A percentile compares a stretch with the other conserved stretches of the same genome.
Evolutionary conservation across 2,113 vertebrate species (phyloP).

Genomic region (Pollachius pollachius): DNA sequence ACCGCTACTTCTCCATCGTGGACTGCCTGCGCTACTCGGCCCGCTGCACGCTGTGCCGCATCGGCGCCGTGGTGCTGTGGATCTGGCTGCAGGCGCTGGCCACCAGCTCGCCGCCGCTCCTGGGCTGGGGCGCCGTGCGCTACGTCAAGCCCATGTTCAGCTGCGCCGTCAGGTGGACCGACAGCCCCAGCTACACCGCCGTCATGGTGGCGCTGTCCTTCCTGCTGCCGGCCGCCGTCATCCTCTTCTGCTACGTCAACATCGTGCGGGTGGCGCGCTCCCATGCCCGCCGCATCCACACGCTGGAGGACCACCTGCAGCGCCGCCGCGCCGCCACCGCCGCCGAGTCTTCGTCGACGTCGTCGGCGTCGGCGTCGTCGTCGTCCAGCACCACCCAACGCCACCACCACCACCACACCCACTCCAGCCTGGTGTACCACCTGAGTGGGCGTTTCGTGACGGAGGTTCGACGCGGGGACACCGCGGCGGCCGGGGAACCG

Average conservation of each 20-base stretch:
- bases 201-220: constrained; percentile 69
- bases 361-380: constrained; percentile 18
- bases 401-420: constrained; percentile 36
- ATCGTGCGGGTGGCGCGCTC: constrained; percentile 75
- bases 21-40: constrained; percentile 78
- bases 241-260: constrained; percentile 78
- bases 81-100: constrained; percentile 79
- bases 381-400: constrained; percentile 13
- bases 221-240: constrained; percentile 70
- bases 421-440: constrained; percentile 68
- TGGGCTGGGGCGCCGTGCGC: constrained; percentile 75
- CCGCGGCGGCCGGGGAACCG: background rate
- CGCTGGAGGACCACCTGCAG: constrained; percentile 73
- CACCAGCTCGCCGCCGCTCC: constrained; percentile 74
- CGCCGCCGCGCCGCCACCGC: background rate
- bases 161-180: constrained; percentile 73
- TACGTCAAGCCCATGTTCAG: constrained; percentile 73
- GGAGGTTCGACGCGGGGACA: constrained; percentile 37
- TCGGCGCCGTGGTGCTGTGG: constrained; percentile 70
- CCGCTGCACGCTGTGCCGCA: constrained; percentile 73
- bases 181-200: constrained; percentile 72
- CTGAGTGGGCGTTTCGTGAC: constrained; percentile 66
- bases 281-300: constrained; percentile 75
- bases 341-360: too few relatives aligned
- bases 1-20: constrained; percentile 79